Percentiles rank a stretch among this genome's conserved stretches.
These are phyloP conservation scores for Emmelina monodactyla DNA, from an alignment of 2,888 invertebrate genomes.

Conservation along the genomic window DNA sequence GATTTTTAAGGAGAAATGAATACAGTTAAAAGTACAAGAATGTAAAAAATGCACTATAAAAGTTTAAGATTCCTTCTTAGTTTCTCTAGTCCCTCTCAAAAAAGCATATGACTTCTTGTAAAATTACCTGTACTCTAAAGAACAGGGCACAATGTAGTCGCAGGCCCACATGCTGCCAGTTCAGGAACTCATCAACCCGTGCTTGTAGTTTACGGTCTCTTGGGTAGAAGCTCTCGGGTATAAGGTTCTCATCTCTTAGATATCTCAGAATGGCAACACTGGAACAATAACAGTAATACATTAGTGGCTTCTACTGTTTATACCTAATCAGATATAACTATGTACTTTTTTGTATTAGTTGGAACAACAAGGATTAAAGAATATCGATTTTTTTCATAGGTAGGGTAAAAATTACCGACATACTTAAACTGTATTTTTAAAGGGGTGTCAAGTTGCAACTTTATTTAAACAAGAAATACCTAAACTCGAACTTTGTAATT, in stretches of 20 bases:
- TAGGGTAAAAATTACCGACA: too few relatives aligned
- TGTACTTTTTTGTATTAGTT: background rate
- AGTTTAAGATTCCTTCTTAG: too few relatives aligned
- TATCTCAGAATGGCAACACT: constrained; percentile 80
- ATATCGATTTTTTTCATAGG: too few relatives aligned
- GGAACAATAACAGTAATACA: too few relatives aligned
- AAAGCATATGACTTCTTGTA: background rate
- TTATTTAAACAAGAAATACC: too few relatives aligned
- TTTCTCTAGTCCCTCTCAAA: too few relatives aligned
- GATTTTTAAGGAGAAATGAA: background rate
- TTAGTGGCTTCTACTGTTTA: too few relatives aligned
- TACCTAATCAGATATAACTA: background rate
- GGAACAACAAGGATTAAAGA: too few relatives aligned
- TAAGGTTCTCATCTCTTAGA: constrained; percentile 61
- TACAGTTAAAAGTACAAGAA: background rate
- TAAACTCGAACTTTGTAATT: too few relatives aligned
- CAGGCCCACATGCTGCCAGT: constrained; percentile 79
- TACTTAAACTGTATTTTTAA: too few relatives aligned
- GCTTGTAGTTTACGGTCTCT: constrained; percentile 67
- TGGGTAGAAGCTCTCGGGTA: constrained; percentile 73
- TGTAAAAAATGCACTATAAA: too few relatives aligned
- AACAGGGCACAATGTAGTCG: constrained; percentile 68
- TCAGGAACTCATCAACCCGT: constrained; percentile 75
- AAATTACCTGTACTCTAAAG: constrained; percentile 68
- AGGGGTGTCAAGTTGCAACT: too few relatives aligned